phyloP scores from a whole-genome alignment of 2,113 vertebrate genomes.

The Nyctereutes procyonoides region DNA sequence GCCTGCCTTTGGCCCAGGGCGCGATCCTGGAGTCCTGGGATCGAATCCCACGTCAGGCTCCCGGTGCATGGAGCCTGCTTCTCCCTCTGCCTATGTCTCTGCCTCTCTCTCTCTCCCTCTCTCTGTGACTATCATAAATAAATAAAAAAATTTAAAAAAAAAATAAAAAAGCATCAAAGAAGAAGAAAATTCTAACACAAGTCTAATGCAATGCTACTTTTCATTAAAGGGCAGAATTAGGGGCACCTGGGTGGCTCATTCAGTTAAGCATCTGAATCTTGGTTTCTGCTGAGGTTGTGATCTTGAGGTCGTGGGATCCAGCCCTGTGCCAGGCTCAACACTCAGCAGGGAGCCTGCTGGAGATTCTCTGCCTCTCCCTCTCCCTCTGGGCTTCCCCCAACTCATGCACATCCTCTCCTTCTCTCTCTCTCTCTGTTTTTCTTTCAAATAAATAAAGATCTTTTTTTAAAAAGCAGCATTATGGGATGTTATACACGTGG shows the following conservation, averaged over 20 bases:
- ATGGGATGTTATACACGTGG: not conserved
- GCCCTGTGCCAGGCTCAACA: not conserved
- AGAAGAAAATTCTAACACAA: not conserved
- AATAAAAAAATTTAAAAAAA: no score
- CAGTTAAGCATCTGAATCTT: not conserved
- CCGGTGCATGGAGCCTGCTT: no score
- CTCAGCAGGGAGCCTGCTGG: not conserved
- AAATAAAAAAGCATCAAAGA: not conserved
- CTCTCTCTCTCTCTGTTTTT: not conserved
- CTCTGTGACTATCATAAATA: no score
- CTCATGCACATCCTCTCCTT: not conserved
- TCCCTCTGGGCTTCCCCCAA: not conserved
- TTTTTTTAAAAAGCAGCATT: not conserved
- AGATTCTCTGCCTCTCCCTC: not conserved
- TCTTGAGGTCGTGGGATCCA: not conserved
- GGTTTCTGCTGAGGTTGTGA: not conserved
- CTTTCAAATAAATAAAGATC: not conserved
- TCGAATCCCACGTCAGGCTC: no score
- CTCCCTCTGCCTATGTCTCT: no score
- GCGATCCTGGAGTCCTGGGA: no score
- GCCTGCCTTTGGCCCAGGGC: no score
- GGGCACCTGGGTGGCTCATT: not conserved
- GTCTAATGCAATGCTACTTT: not conserved
- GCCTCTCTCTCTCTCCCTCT: no score
- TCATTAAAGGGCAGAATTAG: not conserved